These are phyloP conservation scores for Protonibea diacanthus DNA, from an alignment of 2,797 vertebrate species.

Conservation along the genomic window DNA sequence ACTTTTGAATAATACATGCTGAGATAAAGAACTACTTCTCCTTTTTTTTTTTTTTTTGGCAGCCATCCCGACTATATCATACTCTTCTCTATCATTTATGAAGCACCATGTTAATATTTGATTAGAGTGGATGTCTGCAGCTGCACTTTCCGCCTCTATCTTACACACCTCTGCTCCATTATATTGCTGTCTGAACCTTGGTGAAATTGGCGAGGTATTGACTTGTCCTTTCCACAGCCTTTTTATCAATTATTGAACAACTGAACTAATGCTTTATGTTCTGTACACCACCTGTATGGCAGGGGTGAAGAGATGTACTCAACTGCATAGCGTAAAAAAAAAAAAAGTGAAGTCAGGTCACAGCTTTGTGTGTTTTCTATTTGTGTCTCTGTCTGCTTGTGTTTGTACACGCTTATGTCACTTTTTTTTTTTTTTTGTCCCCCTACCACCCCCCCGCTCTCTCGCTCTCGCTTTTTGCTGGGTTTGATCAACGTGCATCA, in stretches of 20 bases:
- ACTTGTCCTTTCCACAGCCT: constrained; percentile 49
- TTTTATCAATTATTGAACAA: constrained; percentile 65
- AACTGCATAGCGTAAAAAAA: constrained; percentile 66
- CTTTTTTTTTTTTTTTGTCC: neutral
- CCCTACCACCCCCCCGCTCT: neutral
- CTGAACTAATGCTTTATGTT: constrained; percentile 25
- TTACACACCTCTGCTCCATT: constrained; percentile 62
- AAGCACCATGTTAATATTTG: constrained; percentile 79
- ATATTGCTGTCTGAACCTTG: constrained; percentile 21
- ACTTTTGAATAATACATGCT: constrained; percentile 59
- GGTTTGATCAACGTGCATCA: constrained; percentile 68
- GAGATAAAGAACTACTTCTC: constrained; percentile 32
- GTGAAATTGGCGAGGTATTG: constrained; percentile 49
- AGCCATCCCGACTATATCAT: constrained; percentile 57
- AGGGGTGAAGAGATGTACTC: constrained; percentile 47
- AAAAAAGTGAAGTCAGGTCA: constrained; percentile 67
- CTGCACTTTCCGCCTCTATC: constrained; percentile 60
- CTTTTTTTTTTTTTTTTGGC: constrained; percentile 43
- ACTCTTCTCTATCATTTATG: constrained; percentile 72
- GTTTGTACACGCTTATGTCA: constrained; percentile 52
- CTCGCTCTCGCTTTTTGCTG: constrained; percentile 16
- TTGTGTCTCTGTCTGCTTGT: constrained; percentile 52
- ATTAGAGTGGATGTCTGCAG: constrained; percentile 74
- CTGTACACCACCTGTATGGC: constrained; percentile 52
- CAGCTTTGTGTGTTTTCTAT: constrained; percentile 49